Conservation (phyloP, 1,140 invertebrate species). For the Leptinotarsa texana region DNA sequence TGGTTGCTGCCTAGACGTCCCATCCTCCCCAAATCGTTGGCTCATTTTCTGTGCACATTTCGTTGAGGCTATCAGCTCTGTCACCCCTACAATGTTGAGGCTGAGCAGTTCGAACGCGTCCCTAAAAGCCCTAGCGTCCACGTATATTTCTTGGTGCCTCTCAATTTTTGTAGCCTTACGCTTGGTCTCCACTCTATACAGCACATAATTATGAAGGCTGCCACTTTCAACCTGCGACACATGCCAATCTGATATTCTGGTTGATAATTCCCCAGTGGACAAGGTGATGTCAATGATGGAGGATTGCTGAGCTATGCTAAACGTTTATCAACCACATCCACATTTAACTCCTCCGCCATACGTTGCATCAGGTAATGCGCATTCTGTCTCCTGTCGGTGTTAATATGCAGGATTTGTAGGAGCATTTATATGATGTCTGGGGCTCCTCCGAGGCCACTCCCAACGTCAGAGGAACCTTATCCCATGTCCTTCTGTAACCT, state of each 20-base stretch:
- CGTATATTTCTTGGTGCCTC: neutral
- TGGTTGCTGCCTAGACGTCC: neutral
- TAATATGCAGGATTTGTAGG: neutral
- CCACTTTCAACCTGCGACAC: neutral
- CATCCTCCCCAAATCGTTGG: neutral
- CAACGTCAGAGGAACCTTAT: neutral
- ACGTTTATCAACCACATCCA: neutral
- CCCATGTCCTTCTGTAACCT: neutral
- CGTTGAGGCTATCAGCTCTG: neutral
- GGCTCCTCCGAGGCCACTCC: neutral
- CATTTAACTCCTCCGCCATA: neutral
- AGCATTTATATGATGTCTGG: neutral
- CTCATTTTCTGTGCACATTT: neutral
- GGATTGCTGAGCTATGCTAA: neutral
- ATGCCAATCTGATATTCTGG: constrained; percentile 1
- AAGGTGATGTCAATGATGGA: constrained; percentile 15
- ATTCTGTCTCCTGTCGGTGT: neutral
- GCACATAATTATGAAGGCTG: neutral
- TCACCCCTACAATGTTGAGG: neutral
- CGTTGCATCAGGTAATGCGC: neutral
- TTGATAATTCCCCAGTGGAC: neutral
- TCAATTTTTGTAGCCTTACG: neutral
- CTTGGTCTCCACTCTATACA: neutral
- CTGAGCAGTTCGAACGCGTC: neutral
- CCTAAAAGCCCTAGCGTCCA: neutral